These are phyloP conservation scores for Xestia ashworthii DNA, from an alignment of 2,888 invertebrate species.

Conservation along the genomic window DNA sequence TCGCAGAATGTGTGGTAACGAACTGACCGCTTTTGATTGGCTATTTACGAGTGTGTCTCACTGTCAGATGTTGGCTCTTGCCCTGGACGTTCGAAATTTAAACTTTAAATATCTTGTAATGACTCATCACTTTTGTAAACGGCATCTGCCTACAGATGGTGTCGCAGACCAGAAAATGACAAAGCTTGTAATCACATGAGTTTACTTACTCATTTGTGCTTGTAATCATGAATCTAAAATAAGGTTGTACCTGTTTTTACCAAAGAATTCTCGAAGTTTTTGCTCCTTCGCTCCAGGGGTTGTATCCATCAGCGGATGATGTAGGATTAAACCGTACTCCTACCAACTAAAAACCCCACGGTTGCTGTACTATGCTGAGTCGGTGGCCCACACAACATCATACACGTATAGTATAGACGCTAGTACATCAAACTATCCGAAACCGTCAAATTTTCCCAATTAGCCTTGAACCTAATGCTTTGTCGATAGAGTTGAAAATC, in stretches of 20 bases:
- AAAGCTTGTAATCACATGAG: background rate
- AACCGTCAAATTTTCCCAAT: too few relatives aligned
- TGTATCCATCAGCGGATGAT: background rate
- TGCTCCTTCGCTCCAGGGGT: background rate
- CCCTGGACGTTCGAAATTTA: constrained; percentile 27
- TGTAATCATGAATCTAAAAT: background rate
- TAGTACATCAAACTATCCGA: too few relatives aligned
- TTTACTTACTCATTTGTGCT: too few relatives aligned
- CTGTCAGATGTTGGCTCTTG: background rate
- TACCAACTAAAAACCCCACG: background rate
- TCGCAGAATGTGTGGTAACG: constrained; percentile 49
- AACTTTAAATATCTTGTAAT: constrained; percentile 29
- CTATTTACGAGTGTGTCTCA: constrained; percentile 5
- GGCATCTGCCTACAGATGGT: background rate
- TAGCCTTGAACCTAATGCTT: too few relatives aligned
- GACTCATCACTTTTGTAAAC: constrained; percentile 13
- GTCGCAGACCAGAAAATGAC: constrained; percentile 5
- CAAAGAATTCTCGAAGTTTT: background rate
- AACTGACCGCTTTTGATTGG: constrained; percentile 32
- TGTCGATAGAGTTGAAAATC: too few relatives aligned
- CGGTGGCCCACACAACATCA: background rate
- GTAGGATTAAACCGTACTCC: background rate
- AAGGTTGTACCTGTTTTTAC: background rate
- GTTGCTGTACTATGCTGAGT: background rate
- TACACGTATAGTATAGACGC: background rate